Percentiles rank a stretch among this genome's conserved stretches.
These are phyloP conservation scores for Chaetura pelagica DNA, from an alignment of 2,113 vertebrate species.

Conservation along the genomic window DNA sequence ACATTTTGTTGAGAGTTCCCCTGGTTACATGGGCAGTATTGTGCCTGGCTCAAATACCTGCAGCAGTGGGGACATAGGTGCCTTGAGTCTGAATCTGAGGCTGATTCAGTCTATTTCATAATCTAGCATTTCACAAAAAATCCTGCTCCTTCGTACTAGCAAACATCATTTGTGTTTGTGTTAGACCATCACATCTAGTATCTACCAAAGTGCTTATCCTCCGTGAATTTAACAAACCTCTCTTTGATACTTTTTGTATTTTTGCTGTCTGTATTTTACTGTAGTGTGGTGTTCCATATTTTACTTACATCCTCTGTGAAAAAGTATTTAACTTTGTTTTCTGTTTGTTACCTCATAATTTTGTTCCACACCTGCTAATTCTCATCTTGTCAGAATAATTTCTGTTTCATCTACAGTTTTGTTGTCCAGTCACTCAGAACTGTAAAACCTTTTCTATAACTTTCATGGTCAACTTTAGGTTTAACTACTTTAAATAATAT, in stretches of 20 bases:
- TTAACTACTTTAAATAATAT: not conserved
- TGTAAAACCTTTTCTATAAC: not conserved
- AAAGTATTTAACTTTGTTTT: not conserved
- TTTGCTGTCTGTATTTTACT: not conserved
- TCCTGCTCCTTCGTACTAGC: not conserved
- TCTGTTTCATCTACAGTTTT: not conserved
- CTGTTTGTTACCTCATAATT: not conserved
- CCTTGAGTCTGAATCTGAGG: not conserved
- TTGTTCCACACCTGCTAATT: not conserved
- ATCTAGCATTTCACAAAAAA: not conserved
- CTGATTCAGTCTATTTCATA: not conserved
- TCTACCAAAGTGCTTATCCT: not conserved
- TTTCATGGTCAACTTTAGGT: not conserved
- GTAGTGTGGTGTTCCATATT: not conserved
- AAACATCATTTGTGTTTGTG: not conserved
- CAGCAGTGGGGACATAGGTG: not conserved
- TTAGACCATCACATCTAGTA: not conserved
- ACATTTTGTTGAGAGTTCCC: not conserved
- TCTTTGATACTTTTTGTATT: not conserved
- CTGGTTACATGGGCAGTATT: not conserved
- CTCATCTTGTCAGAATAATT: not conserved
- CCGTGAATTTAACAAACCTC: not conserved
- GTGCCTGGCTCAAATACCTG: not conserved
- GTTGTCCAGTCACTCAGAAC: not conserved
- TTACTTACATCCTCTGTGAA: not conserved